These are phyloP conservation scores for Intellagama lesueurii DNA, from an alignment of 2,797 vertebrate genomes.

Conservation along the genomic window DNA sequence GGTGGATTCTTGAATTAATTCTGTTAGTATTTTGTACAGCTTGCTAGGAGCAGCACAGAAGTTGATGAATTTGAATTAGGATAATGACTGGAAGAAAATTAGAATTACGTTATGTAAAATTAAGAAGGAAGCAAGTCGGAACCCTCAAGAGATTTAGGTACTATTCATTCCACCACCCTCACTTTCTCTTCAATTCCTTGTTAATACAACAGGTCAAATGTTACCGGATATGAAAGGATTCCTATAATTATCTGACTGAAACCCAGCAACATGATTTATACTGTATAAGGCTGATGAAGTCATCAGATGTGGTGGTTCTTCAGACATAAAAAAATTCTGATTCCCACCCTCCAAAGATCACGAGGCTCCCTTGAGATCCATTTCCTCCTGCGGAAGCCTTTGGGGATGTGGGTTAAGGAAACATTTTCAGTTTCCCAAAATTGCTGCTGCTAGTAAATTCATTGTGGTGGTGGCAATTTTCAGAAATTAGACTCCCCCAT, in stretches of 20 bases:
- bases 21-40: neutral
- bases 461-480: too few relatives aligned
- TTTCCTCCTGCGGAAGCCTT: too few relatives aligned
- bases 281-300: too few relatives aligned
- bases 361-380: too few relatives aligned
- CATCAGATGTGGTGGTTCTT: too few relatives aligned
- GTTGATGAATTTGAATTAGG: neutral
- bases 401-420: too few relatives aligned
- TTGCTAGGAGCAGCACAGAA: constrained; percentile 9
- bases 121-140: constrained; percentile 20
- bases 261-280: too few relatives aligned
- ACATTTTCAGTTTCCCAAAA: too few relatives aligned
- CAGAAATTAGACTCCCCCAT: too few relatives aligned
- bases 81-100: constrained; percentile 18
- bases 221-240: neutral
- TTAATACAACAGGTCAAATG: constrained; percentile 21
- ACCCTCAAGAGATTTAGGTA: neutral
- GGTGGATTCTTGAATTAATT: neutral
- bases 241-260: neutral
- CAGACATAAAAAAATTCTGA: too few relatives aligned
- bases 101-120: constrained; percentile 11
- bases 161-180: neutral
- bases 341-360: too few relatives aligned
- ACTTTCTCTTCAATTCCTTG: neutral
- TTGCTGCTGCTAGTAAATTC: too few relatives aligned